Conservation (phyloP, 1,140 invertebrate species). For the Brachionus calyciflorus region DNA sequence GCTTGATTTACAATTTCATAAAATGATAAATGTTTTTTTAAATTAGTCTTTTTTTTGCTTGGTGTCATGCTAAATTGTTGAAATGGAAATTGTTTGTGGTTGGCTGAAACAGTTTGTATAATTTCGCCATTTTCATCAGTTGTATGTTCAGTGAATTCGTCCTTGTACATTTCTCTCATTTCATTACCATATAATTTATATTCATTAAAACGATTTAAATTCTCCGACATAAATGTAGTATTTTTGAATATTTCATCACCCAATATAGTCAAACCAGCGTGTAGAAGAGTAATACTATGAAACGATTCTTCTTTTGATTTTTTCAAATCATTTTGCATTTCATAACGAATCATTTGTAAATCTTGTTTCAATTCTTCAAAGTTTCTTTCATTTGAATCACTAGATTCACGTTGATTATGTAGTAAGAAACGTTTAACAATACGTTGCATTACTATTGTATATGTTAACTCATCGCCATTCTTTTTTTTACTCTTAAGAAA, state of each 20-base stretch:
- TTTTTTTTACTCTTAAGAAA: slow-evolving; percentile 23
- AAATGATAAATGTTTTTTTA: slow-evolving; percentile 15
- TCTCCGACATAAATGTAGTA: background rate
- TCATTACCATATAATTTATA: slow-evolving; percentile 40
- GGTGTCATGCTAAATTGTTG: background rate
- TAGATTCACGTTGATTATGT: slow-evolving; percentile 42
- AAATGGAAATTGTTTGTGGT: slow-evolving; percentile 5
- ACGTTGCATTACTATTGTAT: slow-evolving; percentile 36
- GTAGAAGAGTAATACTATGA: slow-evolving; percentile 27
- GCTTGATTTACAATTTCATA: slow-evolving; percentile 38
- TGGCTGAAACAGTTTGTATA: background rate
- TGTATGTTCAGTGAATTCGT: background rate
- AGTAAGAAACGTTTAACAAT: slow-evolving; percentile 46
- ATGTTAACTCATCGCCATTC: slow-evolving; percentile 11
- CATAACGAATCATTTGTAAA: slow-evolving; percentile 44
- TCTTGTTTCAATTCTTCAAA: slow-evolving; percentile 47
- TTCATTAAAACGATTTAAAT: slow-evolving; percentile 24
- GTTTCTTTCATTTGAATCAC: slow-evolving; percentile 31
- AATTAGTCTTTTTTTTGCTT: background rate
- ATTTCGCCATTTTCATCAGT: background rate
- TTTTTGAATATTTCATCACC: slow-evolving; percentile 42
- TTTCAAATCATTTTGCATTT: slow-evolving; percentile 45
- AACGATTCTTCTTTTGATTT: slow-evolving; percentile 42
- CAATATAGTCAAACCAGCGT: slow-evolving; percentile 27
- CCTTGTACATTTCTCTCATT: slow-evolving; percentile 45